phyloP scores from a whole-genome alignment of 2,113 vertebrate species.

The Pteronura brasiliensis region DNA sequence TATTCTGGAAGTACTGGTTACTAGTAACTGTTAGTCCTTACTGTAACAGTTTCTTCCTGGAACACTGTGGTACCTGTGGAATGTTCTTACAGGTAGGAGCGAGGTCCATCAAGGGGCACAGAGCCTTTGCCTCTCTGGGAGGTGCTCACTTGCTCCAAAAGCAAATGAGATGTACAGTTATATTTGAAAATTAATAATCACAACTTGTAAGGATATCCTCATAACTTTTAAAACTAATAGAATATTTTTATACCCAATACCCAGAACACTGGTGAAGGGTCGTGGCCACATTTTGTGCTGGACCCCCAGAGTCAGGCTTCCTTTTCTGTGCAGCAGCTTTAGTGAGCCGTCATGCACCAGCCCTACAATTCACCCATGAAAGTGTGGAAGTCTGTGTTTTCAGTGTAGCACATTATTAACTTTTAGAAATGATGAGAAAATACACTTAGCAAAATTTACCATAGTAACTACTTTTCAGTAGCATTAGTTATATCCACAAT shows the following conservation, averaged over 20 bases:
- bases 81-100: neutral
- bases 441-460: neutral
- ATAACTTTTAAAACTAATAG: neutral
- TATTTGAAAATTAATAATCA: neutral
- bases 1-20: neutral
- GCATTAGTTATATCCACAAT: neutral
- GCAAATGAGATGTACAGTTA: neutral
- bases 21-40: neutral
- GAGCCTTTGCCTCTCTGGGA: neutral
- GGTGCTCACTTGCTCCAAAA: neutral
- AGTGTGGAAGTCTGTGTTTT: neutral
- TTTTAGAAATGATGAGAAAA: neutral
- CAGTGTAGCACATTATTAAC: neutral
- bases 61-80: neutral
- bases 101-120: fast-evolving
- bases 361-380: neutral
- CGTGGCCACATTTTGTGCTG: neutral
- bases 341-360: neutral
- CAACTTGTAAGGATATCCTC: neutral
- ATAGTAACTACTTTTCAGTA: neutral
- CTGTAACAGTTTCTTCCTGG: neutral
- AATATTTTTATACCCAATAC: neutral
- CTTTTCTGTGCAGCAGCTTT: neutral
- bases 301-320: neutral
- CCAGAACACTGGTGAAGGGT: neutral